Conservation (phyloP, 2,888 invertebrate genomes). For the Amphipoea oculea region DNA sequence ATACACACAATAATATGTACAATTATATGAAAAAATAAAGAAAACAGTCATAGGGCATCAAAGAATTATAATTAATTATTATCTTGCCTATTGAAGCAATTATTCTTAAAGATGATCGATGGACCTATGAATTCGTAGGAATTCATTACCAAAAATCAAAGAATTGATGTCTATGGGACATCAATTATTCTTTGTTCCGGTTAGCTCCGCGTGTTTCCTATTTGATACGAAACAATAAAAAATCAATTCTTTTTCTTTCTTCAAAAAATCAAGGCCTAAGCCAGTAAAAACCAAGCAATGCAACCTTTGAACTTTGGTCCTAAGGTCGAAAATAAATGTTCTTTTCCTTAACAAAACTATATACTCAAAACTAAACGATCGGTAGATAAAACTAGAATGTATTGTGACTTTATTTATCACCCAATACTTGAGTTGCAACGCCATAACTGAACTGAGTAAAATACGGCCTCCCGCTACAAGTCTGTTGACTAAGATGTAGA, state of each 20-base stretch:
- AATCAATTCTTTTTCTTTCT: no score
- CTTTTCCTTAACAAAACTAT: constrained; percentile 5
- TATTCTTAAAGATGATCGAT: not conserved
- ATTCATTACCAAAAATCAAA: not conserved
- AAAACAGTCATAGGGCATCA: no score
- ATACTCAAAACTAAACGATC: constrained; percentile 31
- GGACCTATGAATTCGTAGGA: not conserved
- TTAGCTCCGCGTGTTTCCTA: no score
- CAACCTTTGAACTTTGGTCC: not conserved
- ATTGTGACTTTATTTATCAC: constrained; percentile 77
- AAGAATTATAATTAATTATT: no score
- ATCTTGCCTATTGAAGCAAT: not conserved
- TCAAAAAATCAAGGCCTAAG: no score
- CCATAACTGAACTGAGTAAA: constrained; percentile 80
- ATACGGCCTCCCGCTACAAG: constrained; percentile 73
- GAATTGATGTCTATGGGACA: not conserved
- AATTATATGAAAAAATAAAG: no score
- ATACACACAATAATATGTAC: no score
- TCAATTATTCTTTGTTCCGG: not conserved
- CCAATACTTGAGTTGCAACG: constrained; percentile 79
- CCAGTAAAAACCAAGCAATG: not conserved
- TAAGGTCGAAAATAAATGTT: not conserved
- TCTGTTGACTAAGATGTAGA: constrained; percentile 45
- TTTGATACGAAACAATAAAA: no score
- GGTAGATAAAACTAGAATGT: constrained; percentile 53